Base-by-base conservation (phyloP, 64 coral and sea anemone species). In the Montipora sp. region DNA sequence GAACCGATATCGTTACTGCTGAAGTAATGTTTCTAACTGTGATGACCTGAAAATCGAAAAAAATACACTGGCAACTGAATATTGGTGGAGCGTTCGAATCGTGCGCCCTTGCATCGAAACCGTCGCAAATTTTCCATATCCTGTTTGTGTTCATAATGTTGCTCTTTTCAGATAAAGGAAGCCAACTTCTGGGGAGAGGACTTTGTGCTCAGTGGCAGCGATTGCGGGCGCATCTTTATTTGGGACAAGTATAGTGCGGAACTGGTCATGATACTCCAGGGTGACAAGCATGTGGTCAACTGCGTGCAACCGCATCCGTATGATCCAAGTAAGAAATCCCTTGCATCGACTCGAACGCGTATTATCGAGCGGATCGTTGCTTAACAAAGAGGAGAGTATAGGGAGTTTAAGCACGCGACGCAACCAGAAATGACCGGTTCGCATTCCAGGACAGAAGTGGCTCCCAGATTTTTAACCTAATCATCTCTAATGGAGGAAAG, bases 141-240 rank as follows among this genome's bases (percentile, higher is more conserved):
- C 51, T 7, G 3, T 55, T 78, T 68, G 22, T 68, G 20, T 8
- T 18, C 1, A 11, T 75, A 21, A 90, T 19, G 1, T 5, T 93
- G 45, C 36, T 53, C 27, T 43, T 74, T 59, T 59, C 74, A 99
- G 98, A 99, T 99, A 50, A 99, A 99, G 51, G 98, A 99, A 43
- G 98, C 98, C 16, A 92, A 83, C n/a, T 99, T 99, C 53, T 99
- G 98, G 98, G 98, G 98, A 5, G 94, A 99, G 61, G 58, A 94
- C 15, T 96, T 88, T 69, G 80, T 99, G 68, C 27, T 99, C 53
- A 99, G 98, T 8, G 98, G 98, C 16, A 99, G 98, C 87, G 98
- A 99, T 47, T 99, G 98, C 87, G 98, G 98, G 50, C 83, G 98
- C 24, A 99, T 99, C 67, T 99, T 99, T 48, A 94, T 99, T n/a